These are phyloP conservation scores for Acanthisitta chloris DNA, from an alignment of 2,113 vertebrate genomes.

Conservation along the genomic window DNA sequence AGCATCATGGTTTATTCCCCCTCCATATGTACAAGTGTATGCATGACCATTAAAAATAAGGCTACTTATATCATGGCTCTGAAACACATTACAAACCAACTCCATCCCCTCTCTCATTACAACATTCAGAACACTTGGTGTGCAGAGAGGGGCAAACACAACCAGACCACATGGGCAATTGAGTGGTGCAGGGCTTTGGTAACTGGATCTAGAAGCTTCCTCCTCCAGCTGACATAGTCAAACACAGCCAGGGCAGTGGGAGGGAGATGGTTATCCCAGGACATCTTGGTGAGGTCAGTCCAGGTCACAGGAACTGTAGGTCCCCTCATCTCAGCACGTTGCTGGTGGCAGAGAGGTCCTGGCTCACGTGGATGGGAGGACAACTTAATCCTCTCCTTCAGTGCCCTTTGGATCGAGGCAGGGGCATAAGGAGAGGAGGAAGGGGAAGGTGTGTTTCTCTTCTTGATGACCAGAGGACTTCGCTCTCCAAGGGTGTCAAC, in stretches of 20 bases:
- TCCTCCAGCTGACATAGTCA: background rate
- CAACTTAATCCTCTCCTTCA: background rate
- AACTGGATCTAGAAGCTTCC: background rate
- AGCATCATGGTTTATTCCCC: conserved; percentile 69
- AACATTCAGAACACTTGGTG: background rate
- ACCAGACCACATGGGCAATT: background rate
- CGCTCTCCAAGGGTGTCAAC: background rate
- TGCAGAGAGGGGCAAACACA: background rate
- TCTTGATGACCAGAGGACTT: conserved; percentile 5
- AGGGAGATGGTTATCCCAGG: background rate
- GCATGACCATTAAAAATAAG: conserved; percentile 71
- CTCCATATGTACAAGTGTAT: conserved; percentile 62
- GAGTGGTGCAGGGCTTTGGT: conserved; percentile 2
- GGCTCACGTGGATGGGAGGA: background rate
- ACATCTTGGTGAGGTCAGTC: background rate
- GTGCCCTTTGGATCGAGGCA: background rate
- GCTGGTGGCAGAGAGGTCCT: background rate
- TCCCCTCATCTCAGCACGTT: background rate
- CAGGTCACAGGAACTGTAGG: background rate
- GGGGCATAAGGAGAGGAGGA: background rate
- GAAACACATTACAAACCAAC: conserved; percentile 36
- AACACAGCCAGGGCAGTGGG: background rate
- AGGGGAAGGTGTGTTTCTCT: background rate
- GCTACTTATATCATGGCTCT: conserved; percentile 62
- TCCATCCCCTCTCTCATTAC: background rate